Percentiles rank a stretch among this genome's conserved stretches.
Evolutionary conservation across 2,797 vertebrate species (phyloP).

Genomic region (Gallinago nigripennis): DNA sequence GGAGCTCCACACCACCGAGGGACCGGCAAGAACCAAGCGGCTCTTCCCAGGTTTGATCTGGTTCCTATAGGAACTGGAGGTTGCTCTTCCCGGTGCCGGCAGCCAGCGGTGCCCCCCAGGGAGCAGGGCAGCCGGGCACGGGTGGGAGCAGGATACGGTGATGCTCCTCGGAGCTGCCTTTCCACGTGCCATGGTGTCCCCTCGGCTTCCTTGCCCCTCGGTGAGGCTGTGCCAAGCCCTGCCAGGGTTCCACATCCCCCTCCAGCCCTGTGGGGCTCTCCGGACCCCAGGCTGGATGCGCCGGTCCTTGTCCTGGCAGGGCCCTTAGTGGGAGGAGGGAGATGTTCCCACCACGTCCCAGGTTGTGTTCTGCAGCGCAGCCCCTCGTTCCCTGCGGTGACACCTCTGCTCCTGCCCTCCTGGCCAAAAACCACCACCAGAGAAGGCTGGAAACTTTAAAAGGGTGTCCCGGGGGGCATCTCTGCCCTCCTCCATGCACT

Average conservation of each 20-base stretch:
- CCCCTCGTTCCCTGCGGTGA: rapidly evolving
- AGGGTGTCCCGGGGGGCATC: background rate
- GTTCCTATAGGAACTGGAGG: conserved; percentile 50
- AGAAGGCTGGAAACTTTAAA: background rate
- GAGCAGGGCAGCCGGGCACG: background rate
- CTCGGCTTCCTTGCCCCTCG: rapidly evolving
- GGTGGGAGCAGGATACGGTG: rapidly evolving
- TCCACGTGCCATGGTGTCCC: rapidly evolving
- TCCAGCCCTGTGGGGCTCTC: rapidly evolving
- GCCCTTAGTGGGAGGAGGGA: background rate
- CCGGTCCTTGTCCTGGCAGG: background rate
- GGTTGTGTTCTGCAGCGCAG: rapidly evolving
- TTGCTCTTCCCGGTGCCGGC: background rate
- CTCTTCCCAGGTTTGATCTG: background rate
- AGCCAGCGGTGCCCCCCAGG: background rate
- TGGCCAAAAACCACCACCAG: background rate
- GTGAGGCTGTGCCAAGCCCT: rapidly evolving
- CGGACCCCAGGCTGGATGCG: rapidly evolving
- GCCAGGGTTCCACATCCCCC: background rate
- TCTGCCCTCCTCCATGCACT: background rate
- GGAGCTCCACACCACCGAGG: background rate
- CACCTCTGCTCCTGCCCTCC: background rate
- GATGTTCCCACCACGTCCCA: rapidly evolving
- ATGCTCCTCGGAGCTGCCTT: rapidly evolving
- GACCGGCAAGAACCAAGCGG: rapidly evolving